Percentiles rank a stretch among this genome's conserved stretches.
Conservation (phyloP, 2,888 invertebrate genomes). For the Thumatha senex region DNA sequence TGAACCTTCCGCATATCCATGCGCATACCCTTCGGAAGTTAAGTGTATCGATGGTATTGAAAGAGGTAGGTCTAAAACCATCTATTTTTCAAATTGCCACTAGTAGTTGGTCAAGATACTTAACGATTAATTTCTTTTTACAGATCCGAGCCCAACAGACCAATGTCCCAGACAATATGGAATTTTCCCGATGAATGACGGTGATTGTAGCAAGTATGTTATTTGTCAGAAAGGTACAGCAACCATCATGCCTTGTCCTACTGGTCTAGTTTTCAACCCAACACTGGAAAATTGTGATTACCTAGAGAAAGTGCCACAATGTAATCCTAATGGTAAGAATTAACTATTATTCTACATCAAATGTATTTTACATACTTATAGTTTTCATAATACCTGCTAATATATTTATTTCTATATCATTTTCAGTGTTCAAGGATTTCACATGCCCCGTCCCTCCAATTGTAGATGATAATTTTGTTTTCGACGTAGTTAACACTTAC, state of each 20-base stretch:
- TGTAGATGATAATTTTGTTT: constrained; percentile 36
- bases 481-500: constrained; percentile 46
- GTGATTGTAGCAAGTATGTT: constrained; percentile 57
- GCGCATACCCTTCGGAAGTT: constrained; percentile 90
- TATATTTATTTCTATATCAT: not conserved
- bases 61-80: constrained; percentile 36
- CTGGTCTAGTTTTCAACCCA: constrained; percentile 58
- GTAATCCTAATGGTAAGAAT: constrained; percentile 45
- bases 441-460: constrained; percentile 45
- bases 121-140: constrained; percentile 1
- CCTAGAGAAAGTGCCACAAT: constrained; percentile 61
- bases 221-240: constrained; percentile 58
- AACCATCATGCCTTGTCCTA: constrained; percentile 56
- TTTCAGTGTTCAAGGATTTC: constrained; percentile 51
- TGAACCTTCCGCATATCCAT: constrained; percentile 85
- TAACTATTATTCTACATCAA: not conserved
- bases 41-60: constrained; percentile 85
- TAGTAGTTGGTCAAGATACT: no score
- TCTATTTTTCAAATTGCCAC: not conserved
- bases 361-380: not conserved
- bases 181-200: constrained; percentile 45
- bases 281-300: constrained; percentile 54
- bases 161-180: constrained; percentile 50
- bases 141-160: constrained; percentile 29
- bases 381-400: no score